These are phyloP conservation scores for Halcyon leucocephala DNA, from an alignment of 2,797 vertebrate genomes.

Conservation along the genomic window DNA sequence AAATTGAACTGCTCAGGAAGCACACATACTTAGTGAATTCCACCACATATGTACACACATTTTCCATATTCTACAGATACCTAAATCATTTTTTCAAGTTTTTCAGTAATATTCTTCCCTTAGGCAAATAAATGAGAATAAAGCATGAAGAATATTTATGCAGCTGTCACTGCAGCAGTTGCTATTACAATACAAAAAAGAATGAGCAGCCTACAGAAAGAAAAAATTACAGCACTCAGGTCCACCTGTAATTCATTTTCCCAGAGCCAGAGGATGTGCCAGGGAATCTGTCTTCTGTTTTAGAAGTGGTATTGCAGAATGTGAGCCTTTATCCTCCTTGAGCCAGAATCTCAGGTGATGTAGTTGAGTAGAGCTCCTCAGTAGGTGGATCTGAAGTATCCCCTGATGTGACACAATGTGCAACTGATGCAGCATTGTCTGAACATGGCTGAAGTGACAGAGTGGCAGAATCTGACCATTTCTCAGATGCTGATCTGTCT, in stretches of 20 bases:
- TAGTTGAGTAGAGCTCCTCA: neutral
- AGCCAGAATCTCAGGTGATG: neutral
- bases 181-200: neutral
- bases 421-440: neutral
- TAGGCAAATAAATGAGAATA: neutral
- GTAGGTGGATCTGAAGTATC: neutral
- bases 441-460: neutral
- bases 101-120: neutral
- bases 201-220: neutral
- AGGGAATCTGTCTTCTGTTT: neutral
- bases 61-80: neutral
- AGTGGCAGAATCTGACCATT: neutral
- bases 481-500: neutral
- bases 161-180: neutral
- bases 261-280: neutral
- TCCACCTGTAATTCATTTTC: neutral
- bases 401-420: accelerated
- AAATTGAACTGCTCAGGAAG: neutral
- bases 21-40: neutral
- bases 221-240: neutral
- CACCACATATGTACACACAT: neutral
- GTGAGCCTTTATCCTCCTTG: neutral
- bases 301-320: neutral
- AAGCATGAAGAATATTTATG: neutral
- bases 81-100: neutral